Percentiles rank a stretch among this genome's conserved stretches.
Conservation (phyloP, 2,113 vertebrate genomes). For the Tenrec ecaudatus region DNA sequence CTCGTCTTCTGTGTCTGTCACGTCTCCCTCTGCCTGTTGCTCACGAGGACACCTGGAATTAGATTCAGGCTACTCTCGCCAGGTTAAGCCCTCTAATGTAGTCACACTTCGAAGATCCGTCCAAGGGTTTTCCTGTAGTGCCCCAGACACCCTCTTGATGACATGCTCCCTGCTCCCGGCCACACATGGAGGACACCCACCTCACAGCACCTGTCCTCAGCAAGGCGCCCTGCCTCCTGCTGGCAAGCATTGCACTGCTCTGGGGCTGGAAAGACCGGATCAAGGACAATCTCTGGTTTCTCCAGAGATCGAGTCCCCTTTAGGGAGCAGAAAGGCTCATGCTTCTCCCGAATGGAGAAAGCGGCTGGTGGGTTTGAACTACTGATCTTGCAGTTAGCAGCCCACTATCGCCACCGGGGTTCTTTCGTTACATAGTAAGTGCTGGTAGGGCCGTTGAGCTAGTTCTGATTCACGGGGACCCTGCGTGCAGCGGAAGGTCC, state of each 20-base stretch:
- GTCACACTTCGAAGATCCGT: background rate
- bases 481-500: too few species aligned
- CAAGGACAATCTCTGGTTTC: background rate
- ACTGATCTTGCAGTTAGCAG: too few species aligned
- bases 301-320: too few species aligned
- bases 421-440: too few species aligned
- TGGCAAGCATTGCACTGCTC: background rate
- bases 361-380: too few species aligned
- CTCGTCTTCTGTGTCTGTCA: background rate
- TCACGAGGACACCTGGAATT: background rate
- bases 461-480: too few species aligned
- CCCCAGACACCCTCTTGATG: background rate
- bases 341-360: too few species aligned
- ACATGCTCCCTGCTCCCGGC: rapidly evolving
- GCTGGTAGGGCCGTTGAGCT: too few species aligned
- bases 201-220: background rate
- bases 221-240: background rate
- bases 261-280: background rate
- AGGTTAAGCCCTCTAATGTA: background rate
- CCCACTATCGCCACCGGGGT: too few species aligned
- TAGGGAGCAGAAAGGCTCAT: too few species aligned
- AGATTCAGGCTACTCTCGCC: background rate
- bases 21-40: too few species aligned
- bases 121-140: background rate
- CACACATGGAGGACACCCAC: background rate